These are phyloP conservation scores for Xanthorhoe spadicearia DNA, from an alignment of 2,888 invertebrate genomes.

Conservation along the genomic window DNA sequence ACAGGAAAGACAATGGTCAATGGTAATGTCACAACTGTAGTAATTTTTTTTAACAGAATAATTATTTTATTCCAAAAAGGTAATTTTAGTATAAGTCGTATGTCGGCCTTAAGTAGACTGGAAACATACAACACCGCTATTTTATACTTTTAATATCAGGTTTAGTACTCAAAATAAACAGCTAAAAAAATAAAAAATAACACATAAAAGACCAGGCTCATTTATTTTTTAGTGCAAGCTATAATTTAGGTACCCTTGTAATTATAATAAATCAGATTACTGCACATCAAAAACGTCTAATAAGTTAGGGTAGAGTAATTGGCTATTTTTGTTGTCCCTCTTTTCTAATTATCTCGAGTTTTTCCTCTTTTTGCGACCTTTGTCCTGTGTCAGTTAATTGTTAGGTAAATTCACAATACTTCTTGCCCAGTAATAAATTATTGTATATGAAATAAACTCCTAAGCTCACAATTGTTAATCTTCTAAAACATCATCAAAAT, in stretches of 20 bases:
- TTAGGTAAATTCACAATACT: neutral
- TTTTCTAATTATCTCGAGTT: constrained; percentile 41
- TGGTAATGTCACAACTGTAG: too few species aligned
- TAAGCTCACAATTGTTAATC: too few species aligned
- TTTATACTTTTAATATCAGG: neutral
- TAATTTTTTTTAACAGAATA: too few species aligned
- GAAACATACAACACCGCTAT: neutral
- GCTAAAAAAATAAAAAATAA: constrained; percentile 26
- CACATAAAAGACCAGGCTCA: constrained; percentile 37
- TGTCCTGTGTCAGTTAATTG: constrained; percentile 13
- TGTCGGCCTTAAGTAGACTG: neutral
- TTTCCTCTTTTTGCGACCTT: constrained; percentile 20
- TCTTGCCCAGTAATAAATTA: too few species aligned
- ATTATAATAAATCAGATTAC: constrained; percentile 46
- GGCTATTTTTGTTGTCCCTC: constrained; percentile 32
- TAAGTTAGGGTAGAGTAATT: constrained; percentile 39
- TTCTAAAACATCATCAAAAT: too few species aligned
- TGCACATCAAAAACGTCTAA: constrained; percentile 45
- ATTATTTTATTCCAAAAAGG: too few species aligned
- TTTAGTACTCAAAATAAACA: constrained; percentile 17
- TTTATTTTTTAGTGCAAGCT: constrained; percentile 42
- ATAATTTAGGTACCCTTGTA: constrained; percentile 37
- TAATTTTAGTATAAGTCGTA: neutral
- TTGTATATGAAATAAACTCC: too few species aligned
- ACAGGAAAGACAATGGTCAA: too few species aligned